Evolutionary conservation across 2,888 invertebrate species (phyloP), one percentile per base, ranked within the genome.

Genomic region (Parascotia fuliginaria): DNA sequence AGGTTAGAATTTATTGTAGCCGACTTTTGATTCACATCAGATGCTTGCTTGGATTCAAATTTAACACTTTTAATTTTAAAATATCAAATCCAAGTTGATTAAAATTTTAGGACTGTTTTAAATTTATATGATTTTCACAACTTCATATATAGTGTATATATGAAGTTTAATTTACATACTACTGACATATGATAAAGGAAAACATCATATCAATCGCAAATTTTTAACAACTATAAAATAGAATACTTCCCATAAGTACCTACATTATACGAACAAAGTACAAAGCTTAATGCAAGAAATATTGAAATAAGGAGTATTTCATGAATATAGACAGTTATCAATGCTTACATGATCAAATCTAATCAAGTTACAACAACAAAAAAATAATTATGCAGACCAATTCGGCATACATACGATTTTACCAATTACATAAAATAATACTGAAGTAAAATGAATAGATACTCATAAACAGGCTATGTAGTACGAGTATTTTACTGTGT

Each of bases 401-500:
- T 64, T 62, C 47, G 43, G 58, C 55, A 66, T 48, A 51, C 42
- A 55, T 55, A 63, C 57, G 43, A 54, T 45, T 52, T 53, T 60
- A 60, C 63, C 65, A 70, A 74, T 71, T 67, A 69, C 66, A 70
- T 62, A 65, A 65, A 72, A 74, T 70, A 72, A 69, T 60, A 70
- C 57, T 60, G 34, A 57, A 60, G 55, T 55, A 44, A 40, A 75
- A 66, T 66, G 60, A 58, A 52, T 63, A 73, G 73, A 74, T 69
- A 72, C 75, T 78, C 79, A 80, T 83, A 85, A 85, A 76, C 83
- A 83, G 83, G 75, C 81, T 73, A 67, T 83, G 82, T 83, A 77
- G 79, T 79, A 75, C 77, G 72, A 83, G 79, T 82, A 83, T 85
- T 85, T 89, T 87, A 88, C 87, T 83, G 80, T 77, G 73, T 80